Base-by-base conservation (phyloP, 2,797 vertebrate species). In the Enteromius radiatus region DNA sequence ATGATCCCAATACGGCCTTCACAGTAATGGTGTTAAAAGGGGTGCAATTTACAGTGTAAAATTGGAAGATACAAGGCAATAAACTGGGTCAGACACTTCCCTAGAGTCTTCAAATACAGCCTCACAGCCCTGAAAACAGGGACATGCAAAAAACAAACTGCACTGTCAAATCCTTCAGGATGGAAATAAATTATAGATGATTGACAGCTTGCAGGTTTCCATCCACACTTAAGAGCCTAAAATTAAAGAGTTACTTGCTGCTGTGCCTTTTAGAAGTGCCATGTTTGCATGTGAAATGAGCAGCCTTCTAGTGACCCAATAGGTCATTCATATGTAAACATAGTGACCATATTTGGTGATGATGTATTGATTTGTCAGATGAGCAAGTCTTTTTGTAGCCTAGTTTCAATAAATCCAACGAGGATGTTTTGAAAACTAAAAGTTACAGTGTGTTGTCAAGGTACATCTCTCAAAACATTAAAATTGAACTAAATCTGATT, bases 121-220 rank as follows among this genome's bases (percentile, higher is more conserved):
- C 31, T 76, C 5, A 36, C 4, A 36, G 21, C 28, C 26, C 38
- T 49, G 8, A 67, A 83, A 69, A 63, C 28, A 83, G 64, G 54
- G 26, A 69, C 26, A 38, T 76, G 56, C 74, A 36, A 73, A 73
- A 81, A 49, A 64, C 69, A 73, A 74, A 74, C 56, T 81, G n/a
- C 56, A 64, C 28, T 52, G 56, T 73, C 69, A 74, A 73, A 81
- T 74, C 15, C 23, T 73, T 64, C 31, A 81, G 31, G 41, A 38
- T 5, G 21, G 31, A 33, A 64, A 45, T 64, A 49, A 64, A 74
- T 74, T 5, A 38, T 36, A 14, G 26, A 47, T 71, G 21, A 71
- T 71, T 80, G 73, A 67, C 81, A 76, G 73, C 49, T n/a, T 59
- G 81, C 49, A 45, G 61, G 19, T 67, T 76, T 69, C 8, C 9